These are phyloP conservation scores for Meloidogyne exigua DNA, from an alignment of 1,140 invertebrate species.

Conservation along the genomic window DNA sequence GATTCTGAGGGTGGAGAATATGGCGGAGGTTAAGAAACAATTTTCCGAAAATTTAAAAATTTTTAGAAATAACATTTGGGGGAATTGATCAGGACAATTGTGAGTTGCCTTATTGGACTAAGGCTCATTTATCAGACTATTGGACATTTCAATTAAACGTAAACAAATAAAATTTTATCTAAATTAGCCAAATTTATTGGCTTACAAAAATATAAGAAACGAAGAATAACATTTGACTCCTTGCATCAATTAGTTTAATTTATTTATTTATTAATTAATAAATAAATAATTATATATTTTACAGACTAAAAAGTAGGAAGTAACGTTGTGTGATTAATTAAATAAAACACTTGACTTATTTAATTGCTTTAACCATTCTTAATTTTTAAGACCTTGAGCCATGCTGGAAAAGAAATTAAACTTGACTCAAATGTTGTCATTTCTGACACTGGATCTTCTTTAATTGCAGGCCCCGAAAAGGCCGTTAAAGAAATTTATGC, in stretches of 20 bases:
- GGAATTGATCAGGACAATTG: background rate
- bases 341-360: too few relatives aligned
- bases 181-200: too few relatives aligned
- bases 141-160: background rate
- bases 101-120: background rate
- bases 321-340: too few relatives aligned
- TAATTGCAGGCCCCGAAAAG: conserved; percentile 37
- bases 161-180: too few relatives aligned
- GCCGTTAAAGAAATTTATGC: conserved; percentile 33
- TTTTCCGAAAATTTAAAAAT: too few relatives aligned
- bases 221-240: too few relatives aligned
- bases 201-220: too few relatives aligned
- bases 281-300: too few relatives aligned
- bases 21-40: background rate
- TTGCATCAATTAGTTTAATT: too few relatives aligned
- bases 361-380: too few relatives aligned
- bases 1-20: background rate
- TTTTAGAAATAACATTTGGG: background rate
- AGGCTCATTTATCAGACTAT: background rate
- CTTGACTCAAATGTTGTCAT: conserved; percentile 34
- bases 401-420: background rate
- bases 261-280: too few relatives aligned
- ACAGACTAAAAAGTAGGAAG: too few relatives aligned
- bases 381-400: background rate
- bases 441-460: conserved; percentile 55